Percentiles rank a stretch among this genome's conserved stretches.
phyloP scores from a whole-genome alignment of 2,888 invertebrate species.

The Plagiodera versicolora region DNA sequence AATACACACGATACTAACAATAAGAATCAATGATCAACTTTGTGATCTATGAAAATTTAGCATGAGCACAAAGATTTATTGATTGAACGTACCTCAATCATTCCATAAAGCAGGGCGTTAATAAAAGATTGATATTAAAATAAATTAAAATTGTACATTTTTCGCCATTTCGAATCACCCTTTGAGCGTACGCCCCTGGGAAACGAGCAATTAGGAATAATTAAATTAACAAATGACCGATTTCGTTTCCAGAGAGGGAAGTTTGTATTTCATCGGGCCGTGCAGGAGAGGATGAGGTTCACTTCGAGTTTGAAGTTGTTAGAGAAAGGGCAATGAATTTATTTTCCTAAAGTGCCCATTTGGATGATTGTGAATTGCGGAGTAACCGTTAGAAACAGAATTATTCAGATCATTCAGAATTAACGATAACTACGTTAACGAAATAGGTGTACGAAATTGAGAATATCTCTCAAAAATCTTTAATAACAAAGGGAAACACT shows the following conservation, averaged over 20 bases:
- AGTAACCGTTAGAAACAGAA: background rate
- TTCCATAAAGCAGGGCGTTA: too few species aligned
- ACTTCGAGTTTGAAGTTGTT: conserved; percentile 1
- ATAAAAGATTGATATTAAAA: too few species aligned
- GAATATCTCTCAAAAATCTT: too few species aligned
- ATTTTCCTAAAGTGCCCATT: background rate
- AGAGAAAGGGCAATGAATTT: background rate
- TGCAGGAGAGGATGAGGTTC: background rate
- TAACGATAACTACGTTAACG: too few species aligned
- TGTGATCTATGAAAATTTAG: too few species aligned
- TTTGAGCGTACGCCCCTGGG: background rate
- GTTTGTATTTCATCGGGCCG: conserved; percentile 1
- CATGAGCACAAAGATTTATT: too few species aligned
- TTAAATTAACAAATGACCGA: conserved; percentile 29
- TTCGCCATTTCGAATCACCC: background rate
- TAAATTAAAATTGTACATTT: too few species aligned
- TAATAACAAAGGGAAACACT: too few species aligned
- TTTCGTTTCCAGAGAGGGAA: background rate
- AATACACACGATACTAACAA: too few species aligned
- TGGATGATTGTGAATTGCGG: background rate
- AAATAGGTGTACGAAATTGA: too few species aligned
- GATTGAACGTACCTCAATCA: too few species aligned
- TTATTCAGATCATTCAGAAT: background rate
- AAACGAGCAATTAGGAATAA: conserved; percentile 26
- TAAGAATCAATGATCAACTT: too few species aligned